Evolutionary conservation across 2,113 vertebrate species (phyloP).

Genomic region (Corythaixoides concolor): DNA sequence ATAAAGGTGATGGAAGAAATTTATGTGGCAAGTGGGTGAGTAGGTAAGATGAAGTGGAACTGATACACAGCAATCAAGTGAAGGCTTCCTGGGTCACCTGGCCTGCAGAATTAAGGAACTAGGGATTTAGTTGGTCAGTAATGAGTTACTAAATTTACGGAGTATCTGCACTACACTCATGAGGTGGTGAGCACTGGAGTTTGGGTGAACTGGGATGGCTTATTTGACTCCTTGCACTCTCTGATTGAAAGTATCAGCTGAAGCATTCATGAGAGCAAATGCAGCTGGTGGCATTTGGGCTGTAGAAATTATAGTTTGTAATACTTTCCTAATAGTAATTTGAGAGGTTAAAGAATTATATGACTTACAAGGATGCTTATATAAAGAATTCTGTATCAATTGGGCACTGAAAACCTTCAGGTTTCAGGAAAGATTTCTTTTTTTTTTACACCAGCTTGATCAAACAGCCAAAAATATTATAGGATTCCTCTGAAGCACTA

Average conservation of each 20-base stretch:
- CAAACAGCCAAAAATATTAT: background rate
- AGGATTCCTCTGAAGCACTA: background rate
- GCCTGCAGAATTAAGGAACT: background rate
- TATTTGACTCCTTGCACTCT: background rate
- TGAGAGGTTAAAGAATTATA: background rate
- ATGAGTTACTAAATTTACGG: background rate
- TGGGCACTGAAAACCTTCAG: background rate
- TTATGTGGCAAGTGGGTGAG: background rate
- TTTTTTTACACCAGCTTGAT: background rate
- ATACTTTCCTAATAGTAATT: background rate
- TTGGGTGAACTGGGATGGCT: background rate
- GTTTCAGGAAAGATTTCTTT: background rate
- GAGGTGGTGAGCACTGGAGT: background rate
- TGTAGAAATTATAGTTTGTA: background rate
- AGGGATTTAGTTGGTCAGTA: background rate
- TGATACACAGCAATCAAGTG: background rate
- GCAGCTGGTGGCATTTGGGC: conserved; percentile 1
- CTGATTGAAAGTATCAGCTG: background rate
- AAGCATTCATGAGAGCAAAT: background rate
- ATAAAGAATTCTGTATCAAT: background rate
- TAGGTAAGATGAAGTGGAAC: background rate
- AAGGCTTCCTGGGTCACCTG: background rate
- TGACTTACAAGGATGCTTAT: background rate
- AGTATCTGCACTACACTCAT: background rate
- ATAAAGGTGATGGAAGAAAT: background rate